A percentile compares a stretch with the other conserved stretches of the same genome.
Conservation (phyloP, 35 echinoderm and acorn worm genomes). For the Lytechinus pictus region DNA sequence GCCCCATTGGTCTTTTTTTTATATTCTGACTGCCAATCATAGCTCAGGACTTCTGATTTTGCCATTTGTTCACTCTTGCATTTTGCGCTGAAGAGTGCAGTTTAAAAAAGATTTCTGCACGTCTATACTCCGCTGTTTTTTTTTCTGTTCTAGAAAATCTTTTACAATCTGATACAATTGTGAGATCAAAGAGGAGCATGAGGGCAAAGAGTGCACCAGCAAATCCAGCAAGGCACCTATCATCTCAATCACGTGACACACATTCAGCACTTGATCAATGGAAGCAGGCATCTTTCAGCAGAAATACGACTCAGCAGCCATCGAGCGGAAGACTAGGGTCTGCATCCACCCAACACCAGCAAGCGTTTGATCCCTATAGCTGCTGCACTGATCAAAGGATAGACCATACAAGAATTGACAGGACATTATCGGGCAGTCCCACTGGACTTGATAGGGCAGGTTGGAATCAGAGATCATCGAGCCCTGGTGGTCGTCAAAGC, state of each 20-base stretch:
- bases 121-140: background rate
- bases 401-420: background rate
- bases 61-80: too few relatives aligned
- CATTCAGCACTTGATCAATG: conserved; percentile 6
- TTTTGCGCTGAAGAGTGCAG: too few relatives aligned
- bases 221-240: background rate
- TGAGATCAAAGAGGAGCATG: background rate
- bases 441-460: background rate
- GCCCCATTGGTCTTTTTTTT: too few relatives aligned
- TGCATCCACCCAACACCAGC: background rate
- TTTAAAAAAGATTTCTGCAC: too few relatives aligned
- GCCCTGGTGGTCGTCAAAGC: background rate
- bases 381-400: background rate
- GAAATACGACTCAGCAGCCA: conserved; percentile 17
- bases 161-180: conserved; percentile 35
- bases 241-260: background rate
- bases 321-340: background rate
- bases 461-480: background rate
- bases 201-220: conserved; percentile 62
- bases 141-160: conserved; percentile 26
- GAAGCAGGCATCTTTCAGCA: conserved; percentile 40
- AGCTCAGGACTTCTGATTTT: too few relatives aligned
- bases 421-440: background rate
- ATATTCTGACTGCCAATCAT: too few relatives aligned
- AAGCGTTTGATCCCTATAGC: background rate